Conservation (phyloP, 2,888 invertebrate species). For the Seira ritae region DNA sequence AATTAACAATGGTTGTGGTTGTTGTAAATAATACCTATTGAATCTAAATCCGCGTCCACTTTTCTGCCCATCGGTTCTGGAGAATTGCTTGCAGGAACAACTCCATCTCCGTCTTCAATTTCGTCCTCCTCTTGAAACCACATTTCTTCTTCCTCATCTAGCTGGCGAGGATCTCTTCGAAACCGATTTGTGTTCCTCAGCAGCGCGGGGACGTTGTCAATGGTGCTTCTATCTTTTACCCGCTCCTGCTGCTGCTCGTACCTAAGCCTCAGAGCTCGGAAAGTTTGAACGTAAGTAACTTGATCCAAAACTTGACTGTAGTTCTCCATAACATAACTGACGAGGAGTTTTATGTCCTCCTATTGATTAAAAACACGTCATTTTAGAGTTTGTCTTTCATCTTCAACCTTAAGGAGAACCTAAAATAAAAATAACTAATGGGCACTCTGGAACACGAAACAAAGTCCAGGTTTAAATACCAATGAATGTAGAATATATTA, state of each 20-base stretch:
- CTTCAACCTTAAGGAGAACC: constrained; percentile 8
- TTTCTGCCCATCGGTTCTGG: constrained; percentile 78
- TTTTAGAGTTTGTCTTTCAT: not conserved
- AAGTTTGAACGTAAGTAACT: constrained; percentile 98
- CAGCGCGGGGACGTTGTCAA: constrained; percentile 85
- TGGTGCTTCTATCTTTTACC: constrained; percentile 83
- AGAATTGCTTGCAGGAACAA: constrained; percentile 74
- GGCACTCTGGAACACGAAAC: constrained; percentile 82
- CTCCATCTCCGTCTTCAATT: constrained; percentile 81
- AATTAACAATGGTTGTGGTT: not conserved
- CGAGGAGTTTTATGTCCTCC: constrained; percentile 93
- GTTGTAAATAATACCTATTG: constrained; percentile 77
- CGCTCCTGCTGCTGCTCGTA: constrained; percentile 96
- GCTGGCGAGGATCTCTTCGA: constrained; percentile 92
- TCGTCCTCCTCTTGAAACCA: constrained; percentile 99
- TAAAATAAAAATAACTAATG: too few species aligned
- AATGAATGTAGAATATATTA: too few species aligned
- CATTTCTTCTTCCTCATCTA: constrained; percentile 98
- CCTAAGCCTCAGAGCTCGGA: constrained; percentile 91
- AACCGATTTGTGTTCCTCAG: constrained; percentile 85
- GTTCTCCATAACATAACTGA: constrained; percentile 96
- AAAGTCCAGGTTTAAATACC: too few species aligned
- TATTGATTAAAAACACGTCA: constrained; percentile 73
- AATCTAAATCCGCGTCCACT: constrained; percentile 80
- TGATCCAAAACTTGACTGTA: constrained; percentile 96